Conservation (phyloP, 92 coral and sea anemone species). For the Parazoanthus swiftii region DNA sequence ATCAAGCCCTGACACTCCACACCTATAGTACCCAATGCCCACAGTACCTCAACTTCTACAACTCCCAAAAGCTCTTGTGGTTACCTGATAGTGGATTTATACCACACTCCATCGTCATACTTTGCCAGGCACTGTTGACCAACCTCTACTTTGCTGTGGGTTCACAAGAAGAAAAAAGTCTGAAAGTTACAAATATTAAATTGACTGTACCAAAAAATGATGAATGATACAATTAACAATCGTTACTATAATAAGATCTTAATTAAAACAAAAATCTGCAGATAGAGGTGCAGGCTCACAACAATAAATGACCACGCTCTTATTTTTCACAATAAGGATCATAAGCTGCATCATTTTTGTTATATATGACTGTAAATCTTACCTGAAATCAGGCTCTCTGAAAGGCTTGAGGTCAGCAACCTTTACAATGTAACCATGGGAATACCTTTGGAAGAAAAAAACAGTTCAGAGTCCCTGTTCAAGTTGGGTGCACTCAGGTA, state of each 20-base stretch:
- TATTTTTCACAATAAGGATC: too few relatives aligned
- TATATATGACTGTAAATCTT: background rate
- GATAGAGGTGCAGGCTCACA: too few relatives aligned
- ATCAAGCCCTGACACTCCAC: too few relatives aligned
- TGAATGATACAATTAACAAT: too few relatives aligned
- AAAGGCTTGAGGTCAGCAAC: slow-evolving; percentile 85
- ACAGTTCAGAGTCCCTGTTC: background rate
- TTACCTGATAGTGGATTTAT: slow-evolving; percentile 90
- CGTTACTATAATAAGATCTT: too few relatives aligned
- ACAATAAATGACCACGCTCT: too few relatives aligned
- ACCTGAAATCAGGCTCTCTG: slow-evolving; percentile 95
- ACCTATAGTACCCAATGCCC: too few relatives aligned
- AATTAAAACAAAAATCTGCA: too few relatives aligned
- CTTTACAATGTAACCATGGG: slow-evolving; percentile 84
- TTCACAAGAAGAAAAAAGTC: background rate
- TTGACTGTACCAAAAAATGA: too few relatives aligned
- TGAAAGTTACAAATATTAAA: background rate
- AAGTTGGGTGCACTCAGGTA: background rate
- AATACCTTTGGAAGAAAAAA: slow-evolving; percentile 56
- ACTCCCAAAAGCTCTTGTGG: background rate
- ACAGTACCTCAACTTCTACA: too few relatives aligned
- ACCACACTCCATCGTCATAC: slow-evolving; percentile 96
- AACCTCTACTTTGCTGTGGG: slow-evolving; percentile 65
- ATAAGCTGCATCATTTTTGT: too few relatives aligned
- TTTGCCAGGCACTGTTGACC: slow-evolving; percentile 83